A percentile compares a stretch with the other conserved stretches of the same genome.
These are phyloP conservation scores for Tringa solitaria DNA, from an alignment of 2,113 vertebrate species.

Conservation along the genomic window DNA sequence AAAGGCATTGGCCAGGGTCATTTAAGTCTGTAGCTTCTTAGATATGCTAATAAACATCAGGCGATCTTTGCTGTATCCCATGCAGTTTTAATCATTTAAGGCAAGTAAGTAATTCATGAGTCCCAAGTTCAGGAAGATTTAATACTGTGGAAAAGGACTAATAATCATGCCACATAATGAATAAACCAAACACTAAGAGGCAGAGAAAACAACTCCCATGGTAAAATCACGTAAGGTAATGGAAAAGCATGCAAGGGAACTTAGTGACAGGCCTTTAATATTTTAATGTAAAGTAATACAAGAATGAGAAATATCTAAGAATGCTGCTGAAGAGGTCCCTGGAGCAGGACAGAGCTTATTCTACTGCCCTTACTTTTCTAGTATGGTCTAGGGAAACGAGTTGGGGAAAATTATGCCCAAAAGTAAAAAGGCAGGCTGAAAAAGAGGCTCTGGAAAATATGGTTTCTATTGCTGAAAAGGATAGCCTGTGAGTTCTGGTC, in stretches of 20 bases:
- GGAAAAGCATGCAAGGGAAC: not conserved
- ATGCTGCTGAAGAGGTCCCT: not conserved
- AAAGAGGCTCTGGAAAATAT: not conserved
- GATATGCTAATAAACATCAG: not conserved
- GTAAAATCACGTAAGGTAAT: not conserved
- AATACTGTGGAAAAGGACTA: not conserved
- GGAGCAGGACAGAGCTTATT: not conserved
- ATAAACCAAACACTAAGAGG: not conserved
- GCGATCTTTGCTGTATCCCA: not conserved
- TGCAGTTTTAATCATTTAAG: not conserved
- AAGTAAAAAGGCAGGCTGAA: not conserved
- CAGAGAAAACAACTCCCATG: not conserved
- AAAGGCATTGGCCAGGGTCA: not conserved
- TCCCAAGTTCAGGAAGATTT: not conserved
- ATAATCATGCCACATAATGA: not conserved
- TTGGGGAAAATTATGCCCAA: not conserved
- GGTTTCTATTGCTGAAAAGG: not conserved
- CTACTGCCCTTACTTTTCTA: not conserved
- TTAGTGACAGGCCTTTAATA: not conserved
- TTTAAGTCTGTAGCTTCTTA: not conserved
- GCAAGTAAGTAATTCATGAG: not conserved
- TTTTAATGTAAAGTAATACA: conserved; percentile 9
- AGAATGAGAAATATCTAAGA: not conserved
- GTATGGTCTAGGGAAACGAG: not conserved
- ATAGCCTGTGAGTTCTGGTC: not conserved